Evolutionary conservation across 1,140 invertebrate species (phyloP).

Genomic region (Rhagoletis pomonella): DNA sequence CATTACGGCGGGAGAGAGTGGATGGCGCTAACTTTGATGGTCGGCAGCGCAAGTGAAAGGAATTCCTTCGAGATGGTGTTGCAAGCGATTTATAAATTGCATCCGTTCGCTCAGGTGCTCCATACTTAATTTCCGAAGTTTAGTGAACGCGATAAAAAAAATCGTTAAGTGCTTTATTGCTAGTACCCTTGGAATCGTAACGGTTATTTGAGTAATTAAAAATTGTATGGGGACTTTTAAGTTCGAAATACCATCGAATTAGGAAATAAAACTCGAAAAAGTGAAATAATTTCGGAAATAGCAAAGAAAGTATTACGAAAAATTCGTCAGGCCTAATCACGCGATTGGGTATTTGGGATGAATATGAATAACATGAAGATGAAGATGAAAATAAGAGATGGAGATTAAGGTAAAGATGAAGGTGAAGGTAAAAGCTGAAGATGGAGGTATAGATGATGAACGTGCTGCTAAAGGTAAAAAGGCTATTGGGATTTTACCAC

Average conservation of each 20-base stretch:
- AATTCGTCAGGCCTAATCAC: too few species aligned
- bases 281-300: too few species aligned
- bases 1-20: neutral
- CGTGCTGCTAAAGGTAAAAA: too few species aligned
- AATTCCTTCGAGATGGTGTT: constrained; percentile 31
- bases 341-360: too few species aligned
- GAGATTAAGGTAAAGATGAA: too few species aligned
- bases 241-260: neutral
- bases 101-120: constrained; percentile 13
- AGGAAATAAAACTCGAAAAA: neutral
- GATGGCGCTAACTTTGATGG: neutral
- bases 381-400: too few species aligned
- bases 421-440: too few species aligned
- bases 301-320: too few species aligned
- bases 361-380: too few species aligned
- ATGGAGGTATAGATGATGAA: too few species aligned
- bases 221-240: neutral
- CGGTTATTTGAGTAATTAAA: neutral
- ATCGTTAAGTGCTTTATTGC: neutral
- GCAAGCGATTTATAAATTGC: constrained; percentile 47
- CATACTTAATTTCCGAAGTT: constrained; percentile 1
- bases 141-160: neutral
- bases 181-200: neutral
- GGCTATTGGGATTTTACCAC: too few species aligned
- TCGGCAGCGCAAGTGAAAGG: neutral